These are phyloP conservation scores for Lepus oiostolus DNA, from an alignment of 2,797 vertebrate genomes.

Conservation along the genomic window DNA sequence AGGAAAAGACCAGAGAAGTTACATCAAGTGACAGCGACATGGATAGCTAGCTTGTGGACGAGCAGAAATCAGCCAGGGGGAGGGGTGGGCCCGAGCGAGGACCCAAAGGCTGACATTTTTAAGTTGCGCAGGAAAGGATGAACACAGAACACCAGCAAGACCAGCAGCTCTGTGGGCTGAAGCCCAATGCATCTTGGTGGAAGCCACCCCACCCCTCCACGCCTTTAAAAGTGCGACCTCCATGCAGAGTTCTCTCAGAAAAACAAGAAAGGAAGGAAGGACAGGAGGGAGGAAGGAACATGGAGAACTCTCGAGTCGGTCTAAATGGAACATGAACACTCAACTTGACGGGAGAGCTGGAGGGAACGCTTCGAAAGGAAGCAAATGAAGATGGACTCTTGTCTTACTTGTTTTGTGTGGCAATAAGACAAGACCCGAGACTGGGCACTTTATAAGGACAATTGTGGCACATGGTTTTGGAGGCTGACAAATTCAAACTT, in stretches of 20 bases:
- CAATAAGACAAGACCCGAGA: too few relatives aligned
- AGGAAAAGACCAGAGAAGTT: conserved; percentile 12
- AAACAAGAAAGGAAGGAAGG: too few relatives aligned
- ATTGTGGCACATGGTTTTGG: too few relatives aligned
- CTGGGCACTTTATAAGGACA: too few relatives aligned
- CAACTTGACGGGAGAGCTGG: neutral
- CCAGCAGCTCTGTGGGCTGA: neutral
- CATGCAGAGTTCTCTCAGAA: neutral
- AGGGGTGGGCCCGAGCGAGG: neutral
- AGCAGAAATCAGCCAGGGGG: neutral
- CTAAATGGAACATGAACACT: neutral
- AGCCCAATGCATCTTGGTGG: neutral
- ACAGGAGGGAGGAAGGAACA: neutral
- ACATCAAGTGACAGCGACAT: neutral
- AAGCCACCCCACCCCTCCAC: neutral
- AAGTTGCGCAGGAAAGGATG: neutral
- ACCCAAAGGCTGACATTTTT: neutral
- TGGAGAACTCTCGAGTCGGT: neutral
- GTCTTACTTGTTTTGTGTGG: too few relatives aligned
- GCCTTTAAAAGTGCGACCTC: neutral
- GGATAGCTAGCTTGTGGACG: neutral
- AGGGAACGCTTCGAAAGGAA: conserved; percentile 8
- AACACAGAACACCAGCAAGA: neutral
- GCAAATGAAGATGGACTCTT: neutral
- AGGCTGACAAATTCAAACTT: too few relatives aligned